Evolutionary conservation across 1,140 invertebrate species (phyloP), one percentile per base, ranked within the genome.

Genomic region (Drepana arcuata): DNA sequence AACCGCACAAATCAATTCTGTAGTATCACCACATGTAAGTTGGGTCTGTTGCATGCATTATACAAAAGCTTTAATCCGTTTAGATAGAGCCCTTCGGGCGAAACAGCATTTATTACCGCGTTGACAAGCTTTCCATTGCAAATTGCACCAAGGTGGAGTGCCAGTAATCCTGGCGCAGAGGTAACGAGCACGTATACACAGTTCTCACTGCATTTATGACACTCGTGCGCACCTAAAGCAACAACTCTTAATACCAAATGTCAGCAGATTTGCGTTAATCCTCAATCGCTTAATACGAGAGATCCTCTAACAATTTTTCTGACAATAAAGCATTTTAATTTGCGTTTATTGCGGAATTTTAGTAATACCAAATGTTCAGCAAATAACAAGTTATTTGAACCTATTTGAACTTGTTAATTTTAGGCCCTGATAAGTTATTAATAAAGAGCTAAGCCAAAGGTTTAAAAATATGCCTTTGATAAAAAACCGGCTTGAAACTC

Each of bases 241-340:
- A 74, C 70, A 78, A 71, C 62, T 59, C 53, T 61, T 67, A 70
- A 70, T 63, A 65, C 67, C 57, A 62, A 74, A 66, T 60, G 59
- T 74, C 58, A 75, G 48, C 64, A 61, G 67, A 73, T 73, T 75
- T 69, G 54, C 37, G 35, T 26, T 26, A 42, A 53, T 48, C 41
- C 51, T 49, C 34, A 26, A 55, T 59, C 49, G 37, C 38, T 44
- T 66, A 60, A 56, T 46, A 48, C 56, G 61, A 59, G n/a, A n/a
- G n/a, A n/a, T n/a, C n/a, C n/a, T n/a, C n/a, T n/a, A n/a, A n/a
- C n/a, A n/a, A n/a, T n/a, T n/a, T n/a, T n/a, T n/a, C n/a, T n/a
- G n/a, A n/a, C n/a, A n/a, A n/a, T n/a, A n/a, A n/a, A 25, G 1
- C 11, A 40, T 16, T 29, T 32, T 41, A 27, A 40, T 36, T 40